A percentile compares a stretch with the other conserved stretches of the same genome.
These are phyloP conservation scores for Omphaloscelis lunosa DNA, from an alignment of 2,888 invertebrate species.

Conservation along the genomic window DNA sequence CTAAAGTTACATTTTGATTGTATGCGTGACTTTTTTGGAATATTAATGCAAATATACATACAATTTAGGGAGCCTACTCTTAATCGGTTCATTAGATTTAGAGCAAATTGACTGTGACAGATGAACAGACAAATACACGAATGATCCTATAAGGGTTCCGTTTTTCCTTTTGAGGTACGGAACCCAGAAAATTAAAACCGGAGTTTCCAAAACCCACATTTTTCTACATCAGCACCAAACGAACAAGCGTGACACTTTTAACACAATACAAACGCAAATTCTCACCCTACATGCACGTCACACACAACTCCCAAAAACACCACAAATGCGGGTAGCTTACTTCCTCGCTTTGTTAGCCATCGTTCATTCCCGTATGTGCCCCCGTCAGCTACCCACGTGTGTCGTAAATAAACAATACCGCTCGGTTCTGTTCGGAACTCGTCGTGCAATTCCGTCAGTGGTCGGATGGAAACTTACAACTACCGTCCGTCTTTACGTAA, in stretches of 20 bases:
- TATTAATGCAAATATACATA: no score
- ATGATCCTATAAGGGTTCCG: no score
- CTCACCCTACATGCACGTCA: background rate
- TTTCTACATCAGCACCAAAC: background rate
- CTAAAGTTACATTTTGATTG: no score
- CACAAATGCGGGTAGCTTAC: conserved; percentile 17
- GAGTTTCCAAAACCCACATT: background rate
- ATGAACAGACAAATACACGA: no score
- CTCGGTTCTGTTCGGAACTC: conserved; percentile 27
- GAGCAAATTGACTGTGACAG: no score
- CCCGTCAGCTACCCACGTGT: conserved; percentile 35
- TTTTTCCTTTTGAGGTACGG: no score
- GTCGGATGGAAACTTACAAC: conserved; percentile 52
- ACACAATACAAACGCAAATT: conserved; percentile 4
- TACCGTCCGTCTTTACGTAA: conserved; percentile 51
- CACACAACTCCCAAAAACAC: conserved; percentile 1
- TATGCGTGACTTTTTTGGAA: no score
- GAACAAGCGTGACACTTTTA: background rate
- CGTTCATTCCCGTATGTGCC: conserved; percentile 23
- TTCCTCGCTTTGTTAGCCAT: conserved; percentile 15
- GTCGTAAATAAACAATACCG: conserved; percentile 58
- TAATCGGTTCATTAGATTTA: no score
- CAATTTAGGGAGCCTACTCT: no score
- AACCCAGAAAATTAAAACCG: background rate
- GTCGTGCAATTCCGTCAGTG: conserved; percentile 40